phyloP scores from a whole-genome alignment of 2,888 invertebrate genomes.

The Xylocampa areola region DNA sequence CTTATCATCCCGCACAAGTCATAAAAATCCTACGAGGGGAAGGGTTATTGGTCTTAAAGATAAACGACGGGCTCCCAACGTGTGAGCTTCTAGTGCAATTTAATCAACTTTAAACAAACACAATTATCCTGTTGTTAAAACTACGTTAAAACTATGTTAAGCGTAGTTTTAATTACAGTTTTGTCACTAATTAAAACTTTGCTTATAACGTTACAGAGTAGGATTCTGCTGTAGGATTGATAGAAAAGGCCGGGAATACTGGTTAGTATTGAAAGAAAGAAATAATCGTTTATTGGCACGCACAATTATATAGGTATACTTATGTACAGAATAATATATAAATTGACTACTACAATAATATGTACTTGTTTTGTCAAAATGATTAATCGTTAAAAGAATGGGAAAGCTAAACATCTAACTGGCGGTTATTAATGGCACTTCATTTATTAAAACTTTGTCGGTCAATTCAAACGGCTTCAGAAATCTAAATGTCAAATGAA shows the following conservation, averaged over 20 bases:
- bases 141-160: slow-evolving; percentile 14
- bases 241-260: no score
- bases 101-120: slow-evolving; percentile 28
- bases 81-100: slow-evolving; percentile 22
- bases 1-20: slow-evolving; percentile 40
- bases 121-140: no score
- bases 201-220: not conserved
- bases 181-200: slow-evolving; percentile 40
- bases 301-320: no score
- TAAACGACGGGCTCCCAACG: slow-evolving; percentile 33
- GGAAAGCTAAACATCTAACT: slow-evolving; percentile 42
- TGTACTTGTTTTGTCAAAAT: slow-evolving; percentile 39
- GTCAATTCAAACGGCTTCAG: slow-evolving; percentile 3
- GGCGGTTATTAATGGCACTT: slow-evolving; percentile 45
- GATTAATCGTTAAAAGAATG: slow-evolving; percentile 41
- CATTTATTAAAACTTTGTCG: slow-evolving; percentile 26
- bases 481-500: slow-evolving; percentile 25
- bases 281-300: no score
- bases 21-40: slow-evolving; percentile 32
- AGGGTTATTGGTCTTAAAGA: slow-evolving; percentile 35
- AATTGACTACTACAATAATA: not conserved
- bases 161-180: slow-evolving; percentile 29
- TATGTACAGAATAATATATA: not conserved
- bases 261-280: no score
- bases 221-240: not conserved